Conservation (phyloP, 2,113 vertebrate genomes). For the Tursiops truncatus region DNA sequence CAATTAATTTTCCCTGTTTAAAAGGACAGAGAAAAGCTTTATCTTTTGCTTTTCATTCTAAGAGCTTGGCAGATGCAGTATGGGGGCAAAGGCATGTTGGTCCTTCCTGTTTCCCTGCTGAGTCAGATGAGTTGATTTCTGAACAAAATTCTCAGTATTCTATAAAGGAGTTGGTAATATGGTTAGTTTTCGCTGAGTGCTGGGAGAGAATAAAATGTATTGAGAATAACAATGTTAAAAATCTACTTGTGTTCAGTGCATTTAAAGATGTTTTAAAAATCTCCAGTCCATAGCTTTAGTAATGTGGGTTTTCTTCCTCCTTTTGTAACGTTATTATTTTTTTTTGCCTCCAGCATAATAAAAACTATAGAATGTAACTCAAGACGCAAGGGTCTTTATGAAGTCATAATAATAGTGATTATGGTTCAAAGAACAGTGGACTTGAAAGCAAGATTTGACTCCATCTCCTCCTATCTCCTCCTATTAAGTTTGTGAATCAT, state of each 20-base stretch:
- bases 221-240: constrained; percentile 62
- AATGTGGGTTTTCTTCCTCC: neutral
- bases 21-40: constrained; percentile 55
- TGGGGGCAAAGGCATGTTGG: constrained; percentile 55
- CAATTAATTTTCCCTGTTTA: constrained; percentile 63
- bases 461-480: too few relatives aligned
- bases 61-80: neutral
- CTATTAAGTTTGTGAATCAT: too few relatives aligned
- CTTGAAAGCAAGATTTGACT: neutral
- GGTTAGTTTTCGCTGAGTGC: constrained; percentile 51
- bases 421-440: neutral
- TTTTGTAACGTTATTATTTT: neutral
- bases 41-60: constrained; percentile 65
- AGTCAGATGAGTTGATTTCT: constrained; percentile 65
- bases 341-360: neutral
- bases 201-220: constrained; percentile 66
- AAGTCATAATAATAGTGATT: neutral
- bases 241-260: constrained; percentile 44
- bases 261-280: constrained; percentile 58
- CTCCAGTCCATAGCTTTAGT: constrained; percentile 37
- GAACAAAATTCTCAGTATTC: constrained; percentile 69
- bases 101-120: neutral
- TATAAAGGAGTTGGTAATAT: constrained; percentile 68
- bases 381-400: neutral
- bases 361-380: neutral